Evolutionary conservation across 2,888 invertebrate genomes (phyloP).

Genomic region (Heteromyza rotundicornis): DNA sequence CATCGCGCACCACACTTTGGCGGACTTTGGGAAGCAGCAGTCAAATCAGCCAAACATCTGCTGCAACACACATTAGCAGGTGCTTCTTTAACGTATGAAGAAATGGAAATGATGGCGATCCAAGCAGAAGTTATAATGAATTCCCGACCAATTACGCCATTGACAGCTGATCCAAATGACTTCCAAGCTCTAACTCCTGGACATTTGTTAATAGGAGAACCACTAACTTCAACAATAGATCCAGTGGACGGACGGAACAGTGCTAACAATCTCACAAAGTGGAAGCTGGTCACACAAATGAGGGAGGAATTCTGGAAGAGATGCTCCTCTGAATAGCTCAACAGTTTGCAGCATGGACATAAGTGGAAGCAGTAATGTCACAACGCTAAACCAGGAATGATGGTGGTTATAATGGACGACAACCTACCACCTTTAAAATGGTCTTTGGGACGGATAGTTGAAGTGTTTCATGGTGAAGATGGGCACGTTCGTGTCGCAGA

Average conservation of each 20-base stretch:
- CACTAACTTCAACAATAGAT: slow-evolving; percentile 7
- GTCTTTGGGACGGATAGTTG: slow-evolving; percentile 15
- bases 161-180: slow-evolving; percentile 21
- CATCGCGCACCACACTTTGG: background rate
- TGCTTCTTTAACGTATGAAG: slow-evolving; percentile 8
- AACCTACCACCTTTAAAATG: slow-evolving; percentile 21
- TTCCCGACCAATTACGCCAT: slow-evolving; percentile 18
- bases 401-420: slow-evolving; percentile 16
- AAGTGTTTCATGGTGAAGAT: slow-evolving; percentile 12
- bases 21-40: slow-evolving; percentile 10
- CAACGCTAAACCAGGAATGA: slow-evolving; percentile 8
- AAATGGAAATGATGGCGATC: slow-evolving; percentile 6
- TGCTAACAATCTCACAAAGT: background rate
- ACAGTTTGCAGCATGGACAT: slow-evolving; percentile 12
- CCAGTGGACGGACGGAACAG: background rate
- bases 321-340: slow-evolving; percentile 15
- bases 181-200: slow-evolving; percentile 19
- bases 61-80: background rate
- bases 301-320: slow-evolving; percentile 13
- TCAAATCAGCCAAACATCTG: slow-evolving; percentile 20
- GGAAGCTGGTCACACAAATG: slow-evolving; percentile 8
- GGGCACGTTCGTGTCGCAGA: slow-evolving; percentile 14
- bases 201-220: slow-evolving; percentile 1
- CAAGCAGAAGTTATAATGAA: too few species aligned
- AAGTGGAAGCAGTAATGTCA: slow-evolving; percentile 16